Conservation (phyloP, 2,888 invertebrate species). For the Eupithecia insigniata region DNA sequence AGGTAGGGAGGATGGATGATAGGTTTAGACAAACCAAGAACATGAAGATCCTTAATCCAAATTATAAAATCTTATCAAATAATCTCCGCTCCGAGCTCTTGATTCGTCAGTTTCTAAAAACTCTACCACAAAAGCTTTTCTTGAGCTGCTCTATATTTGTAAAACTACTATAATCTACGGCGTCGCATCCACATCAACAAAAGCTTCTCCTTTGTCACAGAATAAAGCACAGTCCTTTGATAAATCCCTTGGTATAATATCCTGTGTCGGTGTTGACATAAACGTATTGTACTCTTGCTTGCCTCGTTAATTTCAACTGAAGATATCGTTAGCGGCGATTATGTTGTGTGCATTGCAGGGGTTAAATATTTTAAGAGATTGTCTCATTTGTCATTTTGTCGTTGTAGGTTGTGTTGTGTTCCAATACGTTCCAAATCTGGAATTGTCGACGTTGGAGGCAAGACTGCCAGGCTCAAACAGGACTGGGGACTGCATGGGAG, state of each 20-base stretch:
- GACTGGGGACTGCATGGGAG: background rate
- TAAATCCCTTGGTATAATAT: slow-evolving; percentile 63
- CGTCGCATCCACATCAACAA: slow-evolving; percentile 53
- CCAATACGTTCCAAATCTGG: background rate
- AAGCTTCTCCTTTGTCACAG: slow-evolving; percentile 54
- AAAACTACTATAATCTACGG: slow-evolving; percentile 14
- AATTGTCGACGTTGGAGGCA: background rate
- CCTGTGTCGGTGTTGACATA: slow-evolving; percentile 58
- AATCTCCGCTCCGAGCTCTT: background rate
- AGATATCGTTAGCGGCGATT: slow-evolving; percentile 42
- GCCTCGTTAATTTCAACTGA: slow-evolving; percentile 41
- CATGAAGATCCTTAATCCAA: background rate
- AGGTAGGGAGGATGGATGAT: background rate
- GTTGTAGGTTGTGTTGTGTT: background rate
- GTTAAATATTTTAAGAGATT: slow-evolving; percentile 9
- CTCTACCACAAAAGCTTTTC: background rate
- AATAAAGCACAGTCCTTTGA: slow-evolving; percentile 56
- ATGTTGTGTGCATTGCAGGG: slow-evolving; percentile 34
- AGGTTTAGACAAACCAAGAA: background rate
- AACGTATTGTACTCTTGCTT: slow-evolving; percentile 54
- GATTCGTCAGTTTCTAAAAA: background rate
- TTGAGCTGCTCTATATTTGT: background rate
- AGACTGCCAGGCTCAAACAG: background rate
- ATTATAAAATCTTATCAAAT: background rate
- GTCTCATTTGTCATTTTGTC: slow-evolving; percentile 7